Evolutionary conservation across 2,797 vertebrate species (phyloP), one percentile per base, ranked within the genome.

Genomic region (Microchirus variegatus): DNA sequence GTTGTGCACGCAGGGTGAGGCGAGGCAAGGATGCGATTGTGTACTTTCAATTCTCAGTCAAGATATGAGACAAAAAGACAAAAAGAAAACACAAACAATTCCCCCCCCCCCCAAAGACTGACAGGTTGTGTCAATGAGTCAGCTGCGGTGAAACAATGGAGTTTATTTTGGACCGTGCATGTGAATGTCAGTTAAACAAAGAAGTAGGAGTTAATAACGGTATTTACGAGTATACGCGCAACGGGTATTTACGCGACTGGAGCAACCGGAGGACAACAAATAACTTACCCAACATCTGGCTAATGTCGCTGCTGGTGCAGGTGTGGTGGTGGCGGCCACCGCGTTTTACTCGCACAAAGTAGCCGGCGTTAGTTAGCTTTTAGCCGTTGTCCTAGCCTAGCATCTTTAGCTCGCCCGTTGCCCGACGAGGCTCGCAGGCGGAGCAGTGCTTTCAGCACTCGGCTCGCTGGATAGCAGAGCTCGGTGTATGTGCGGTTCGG

Each of bases 381-480:
- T 85, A 86, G 84, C 86, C 15, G 3, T 45, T 48, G 41, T 44
- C 10, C 43, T 88, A 83, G 75, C 86, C n/a, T 86, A 85, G 85
- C 82, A 67, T 54, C 56, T 59, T 59, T 85, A 85, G 84, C 78
- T 47, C 26, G 49, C n/a, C 46, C 65, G 19, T 63, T 63, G 17
- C 60, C 80, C 70, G 67, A n/a, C 71, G 62, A 50, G 26, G 46
- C 62, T 59, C 57, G 0, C 56, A 14, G 72, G 5, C 59, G 51
- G 67, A 61, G 56, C 46, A 65, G 77, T n/a, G 56, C 84, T 76
- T 91, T 91, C 90, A 91, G 90, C 87, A 91, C 90, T 41, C 77
- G 70, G 77, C 59, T 80, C 63, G 0, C 66, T 84, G 90, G 90
- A 91, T 84, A 91, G 90, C 90, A 62, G 78, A 3, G 71, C 68